Base-by-base conservation (phyloP, 1,140 invertebrate genomes). In the Luehdorfia chinensis region DNA sequence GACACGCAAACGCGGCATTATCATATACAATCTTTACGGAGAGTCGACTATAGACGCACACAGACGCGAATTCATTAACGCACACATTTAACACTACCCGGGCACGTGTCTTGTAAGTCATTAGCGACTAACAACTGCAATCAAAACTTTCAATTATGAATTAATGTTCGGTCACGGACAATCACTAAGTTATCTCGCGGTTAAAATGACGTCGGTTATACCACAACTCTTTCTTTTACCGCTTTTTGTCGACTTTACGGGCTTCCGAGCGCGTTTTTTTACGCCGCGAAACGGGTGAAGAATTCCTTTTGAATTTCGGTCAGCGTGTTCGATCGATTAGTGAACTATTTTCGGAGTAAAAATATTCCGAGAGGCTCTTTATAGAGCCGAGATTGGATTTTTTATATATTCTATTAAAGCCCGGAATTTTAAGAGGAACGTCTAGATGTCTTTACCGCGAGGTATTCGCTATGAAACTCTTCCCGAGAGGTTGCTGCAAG, bases 391-490 rank as follows among this genome's bases (percentile, higher is more conserved):
- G 18, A 30, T 43, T 11, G 25, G 28, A 30, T 30, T 43, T 43
- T 41, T 43, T 28, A 15, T 43, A 11, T 28, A 30, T 43, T 43
- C 7, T 43, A 28, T 43, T 43, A 30, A 43, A 15, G 25, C 39
- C 6, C 18, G 39, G 43, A 53, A 71, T 72, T 76, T 75, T 73
- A 71, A 65, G 66, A 66, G 69, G 39, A 77, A 73, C 77, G 76
- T 63, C 59, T 73, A 84, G 76, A 77, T 79, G 81, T 85, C 79
- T 86, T 86, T 86, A 86, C 83, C 83, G 83, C 83, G 83, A 86
- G 83, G 83, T 86, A 84, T 86, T 80, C 83, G 83, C 83, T 86
- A 74, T 86, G 79, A 78, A 86, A 86, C 83, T 86, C 83, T 86
- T 81, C 75, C 79, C 79, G 78, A 81, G 76, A 80, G 78, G 70